Evolutionary conservation across 2,113 vertebrate species (phyloP).

Genomic region (Triplophysa tibetana): DNA sequence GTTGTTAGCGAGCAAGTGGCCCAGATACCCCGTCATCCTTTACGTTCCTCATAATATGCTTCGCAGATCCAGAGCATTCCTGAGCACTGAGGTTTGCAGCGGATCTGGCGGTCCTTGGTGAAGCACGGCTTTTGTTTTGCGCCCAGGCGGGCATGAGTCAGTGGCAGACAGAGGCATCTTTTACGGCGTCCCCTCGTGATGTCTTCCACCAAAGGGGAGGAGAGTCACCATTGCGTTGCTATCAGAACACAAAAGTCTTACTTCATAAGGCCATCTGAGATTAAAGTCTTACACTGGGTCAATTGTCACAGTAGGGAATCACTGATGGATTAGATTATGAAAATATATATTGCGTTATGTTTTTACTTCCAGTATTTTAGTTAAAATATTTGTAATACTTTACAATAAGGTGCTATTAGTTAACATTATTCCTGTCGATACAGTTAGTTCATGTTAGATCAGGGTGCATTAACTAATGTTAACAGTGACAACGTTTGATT

Average conservation of each 20-base stretch:
- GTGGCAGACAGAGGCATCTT: conserved; percentile 48
- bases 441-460: too few relatives aligned
- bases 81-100: conserved; percentile 45
- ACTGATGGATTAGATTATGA: too few relatives aligned
- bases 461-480: too few relatives aligned
- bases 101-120: conserved; percentile 26
- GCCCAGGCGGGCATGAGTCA: conserved; percentile 46
- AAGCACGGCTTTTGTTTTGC: conserved; percentile 45
- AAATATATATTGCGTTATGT: too few relatives aligned
- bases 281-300: background rate
- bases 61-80: conserved; percentile 47
- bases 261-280: conserved; percentile 12
- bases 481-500: too few relatives aligned
- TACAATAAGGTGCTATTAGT: too few relatives aligned
- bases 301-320: too few relatives aligned
- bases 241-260: conserved; percentile 29
- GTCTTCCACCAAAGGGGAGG: conserved; percentile 30
- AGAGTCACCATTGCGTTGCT: conserved; percentile 28
- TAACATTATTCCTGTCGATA: too few relatives aligned
- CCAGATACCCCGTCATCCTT: conserved; percentile 21
- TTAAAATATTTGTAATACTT: too few relatives aligned
- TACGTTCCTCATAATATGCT: conserved; percentile 2
- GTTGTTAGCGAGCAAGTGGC: conserved; percentile 22
- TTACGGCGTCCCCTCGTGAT: conserved; percentile 28
- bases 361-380: too few relatives aligned